phyloP scores from a whole-genome alignment of 2,113 vertebrate genomes.

The human (Homo sapiens) region GRCh38 chr1:65174001-65174500 shows the following conservation, averaged over 20 bases:
- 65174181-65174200: neutral
- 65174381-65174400: too few relatives aligned
- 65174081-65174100: neutral
- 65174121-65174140: neutral
- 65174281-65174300: neutral
- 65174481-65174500: neutral
- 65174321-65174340: neutral
- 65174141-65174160: neutral
- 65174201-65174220: neutral
- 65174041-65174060: neutral
- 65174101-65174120: neutral
- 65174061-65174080: neutral
- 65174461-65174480: neutral
- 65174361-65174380: too few relatives aligned
- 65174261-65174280: neutral
- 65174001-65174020: too few relatives aligned
- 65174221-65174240: neutral
- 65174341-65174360: neutral
- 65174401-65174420: neutral
- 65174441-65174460: neutral
- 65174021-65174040: neutral
- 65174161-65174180: neutral
- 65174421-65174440: neutral
- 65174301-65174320: neutral
- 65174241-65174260: neutral